Evolutionary conservation across 1,140 invertebrate species (phyloP).

Genomic region (Brachionus rotundiformis): DNA sequence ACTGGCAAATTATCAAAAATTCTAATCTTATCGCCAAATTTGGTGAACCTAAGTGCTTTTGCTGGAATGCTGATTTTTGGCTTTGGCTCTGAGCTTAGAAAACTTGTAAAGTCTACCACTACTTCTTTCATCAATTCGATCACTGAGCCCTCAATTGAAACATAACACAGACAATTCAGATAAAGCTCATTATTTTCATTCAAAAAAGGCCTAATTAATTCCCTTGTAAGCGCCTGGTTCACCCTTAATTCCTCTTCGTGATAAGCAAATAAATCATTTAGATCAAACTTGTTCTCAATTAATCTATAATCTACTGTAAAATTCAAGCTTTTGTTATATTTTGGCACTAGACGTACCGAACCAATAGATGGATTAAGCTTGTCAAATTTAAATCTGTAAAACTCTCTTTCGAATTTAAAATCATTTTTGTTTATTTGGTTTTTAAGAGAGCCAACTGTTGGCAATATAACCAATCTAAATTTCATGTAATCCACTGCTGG

Average conservation of each 20-base stretch:
- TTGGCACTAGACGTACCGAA: background rate
- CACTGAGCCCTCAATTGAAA: background rate
- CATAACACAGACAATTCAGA: background rate
- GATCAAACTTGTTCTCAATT: background rate
- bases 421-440: conserved; percentile 15
- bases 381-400: conserved; percentile 44
- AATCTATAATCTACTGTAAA: background rate
- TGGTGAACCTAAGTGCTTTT: background rate
- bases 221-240: background rate
- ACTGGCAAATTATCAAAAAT: conserved; percentile 12
- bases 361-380: background rate
- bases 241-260: background rate
- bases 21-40: background rate
- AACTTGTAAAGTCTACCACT: conserved; percentile 1
- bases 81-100: background rate
- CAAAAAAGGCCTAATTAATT: background rate
- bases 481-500: background rate
- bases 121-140: conserved; percentile 31
- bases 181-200: conserved; percentile 23
- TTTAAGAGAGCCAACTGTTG: background rate
- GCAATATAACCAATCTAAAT: background rate
- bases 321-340: conserved; percentile 13
- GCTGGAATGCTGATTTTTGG: background rate
- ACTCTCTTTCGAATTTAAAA: conserved; percentile 40
- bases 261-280: background rate